Conservation (phyloP, 2,113 vertebrate genomes). For the Leptodactylus fuscus region DNA sequence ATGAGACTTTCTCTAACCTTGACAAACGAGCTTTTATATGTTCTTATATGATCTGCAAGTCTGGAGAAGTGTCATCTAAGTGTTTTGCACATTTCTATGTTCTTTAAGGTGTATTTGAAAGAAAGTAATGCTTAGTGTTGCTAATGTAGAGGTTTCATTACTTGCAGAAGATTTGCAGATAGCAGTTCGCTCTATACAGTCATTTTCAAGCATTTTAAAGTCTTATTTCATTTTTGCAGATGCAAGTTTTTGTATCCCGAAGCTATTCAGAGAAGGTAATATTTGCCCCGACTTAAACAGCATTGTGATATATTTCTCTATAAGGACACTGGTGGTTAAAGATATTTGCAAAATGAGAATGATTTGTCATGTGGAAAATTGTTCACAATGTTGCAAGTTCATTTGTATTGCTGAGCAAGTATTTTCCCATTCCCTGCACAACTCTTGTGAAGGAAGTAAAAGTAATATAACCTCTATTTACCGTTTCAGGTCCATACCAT, state of each 20-base stretch:
- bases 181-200: neutral
- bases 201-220: neutral
- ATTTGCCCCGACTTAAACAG: neutral
- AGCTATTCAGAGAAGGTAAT: neutral
- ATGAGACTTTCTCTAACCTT: neutral
- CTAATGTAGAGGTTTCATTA: neutral
- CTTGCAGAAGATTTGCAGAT: neutral
- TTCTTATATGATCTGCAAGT: neutral
- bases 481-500: neutral
- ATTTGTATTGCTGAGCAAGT: neutral
- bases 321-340: neutral
- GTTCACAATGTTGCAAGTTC: neutral
- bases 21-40: conserved; percentile 1
- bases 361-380: neutral
- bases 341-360: neutral
- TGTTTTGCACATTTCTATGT: neutral
- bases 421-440: neutral
- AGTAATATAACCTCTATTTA: neutral
- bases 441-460: neutral
- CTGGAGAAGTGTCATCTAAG: neutral
- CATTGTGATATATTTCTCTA: neutral
- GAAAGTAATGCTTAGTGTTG: neutral
- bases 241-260: neutral
- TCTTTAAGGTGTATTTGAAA: neutral
- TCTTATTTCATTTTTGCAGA: neutral